Evolutionary conservation across 30 jellyfish, hydroid and myxozoan species (phyloP).

Genomic region (Cassiopea xamachana): DNA sequence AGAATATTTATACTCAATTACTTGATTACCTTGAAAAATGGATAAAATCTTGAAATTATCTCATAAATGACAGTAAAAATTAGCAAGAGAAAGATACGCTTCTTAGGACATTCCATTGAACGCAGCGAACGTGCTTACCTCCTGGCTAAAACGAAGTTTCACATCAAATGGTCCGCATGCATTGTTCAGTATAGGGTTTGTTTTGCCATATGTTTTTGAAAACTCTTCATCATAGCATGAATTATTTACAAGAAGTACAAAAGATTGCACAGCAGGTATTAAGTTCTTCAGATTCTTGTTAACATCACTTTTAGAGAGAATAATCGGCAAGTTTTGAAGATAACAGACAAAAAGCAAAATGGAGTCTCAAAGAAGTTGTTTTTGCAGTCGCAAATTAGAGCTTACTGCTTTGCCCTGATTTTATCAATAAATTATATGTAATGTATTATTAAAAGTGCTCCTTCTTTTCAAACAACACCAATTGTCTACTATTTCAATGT

Average conservation of each 20-base stretch:
- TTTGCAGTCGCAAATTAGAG: neutral
- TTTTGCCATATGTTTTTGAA: conserved; percentile 11
- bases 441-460: neutral
- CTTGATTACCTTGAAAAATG: no score
- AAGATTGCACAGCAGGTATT: conserved; percentile 11
- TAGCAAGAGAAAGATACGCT: no score
- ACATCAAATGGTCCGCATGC: neutral
- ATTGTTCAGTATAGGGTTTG: neutral
- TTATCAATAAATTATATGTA: neutral
- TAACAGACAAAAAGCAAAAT: neutral
- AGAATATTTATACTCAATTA: no score
- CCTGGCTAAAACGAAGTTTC: neutral
- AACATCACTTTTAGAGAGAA: neutral
- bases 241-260: conserved; percentile 9
- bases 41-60: no score
- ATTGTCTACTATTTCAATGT: no score
- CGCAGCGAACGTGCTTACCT: neutral
- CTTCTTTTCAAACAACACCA: no score
- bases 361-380: neutral
- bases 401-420: neutral
- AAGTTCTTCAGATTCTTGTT: conserved; percentile 16
- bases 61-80: no score
- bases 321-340: neutral
- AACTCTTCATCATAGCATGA: neutral
- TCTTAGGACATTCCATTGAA: neutral